Evolutionary conservation across 2,797 vertebrate species (phyloP).

Genomic region (Sebastes steindachneri): DNA sequence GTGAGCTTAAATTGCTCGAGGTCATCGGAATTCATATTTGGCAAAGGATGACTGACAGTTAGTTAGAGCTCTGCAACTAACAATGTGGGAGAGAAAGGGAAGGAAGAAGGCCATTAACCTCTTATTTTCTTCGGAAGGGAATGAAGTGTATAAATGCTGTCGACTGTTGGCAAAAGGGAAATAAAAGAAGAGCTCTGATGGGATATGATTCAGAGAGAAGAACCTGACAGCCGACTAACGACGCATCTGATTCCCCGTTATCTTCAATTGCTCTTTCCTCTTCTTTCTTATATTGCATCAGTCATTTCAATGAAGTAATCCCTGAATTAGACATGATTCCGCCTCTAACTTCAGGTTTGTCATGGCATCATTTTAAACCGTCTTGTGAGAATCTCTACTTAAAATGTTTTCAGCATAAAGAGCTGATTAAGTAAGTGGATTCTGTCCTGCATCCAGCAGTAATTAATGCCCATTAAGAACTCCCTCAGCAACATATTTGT

Average conservation of each 20-base stretch:
- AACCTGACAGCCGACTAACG: background rate
- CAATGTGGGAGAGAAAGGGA: background rate
- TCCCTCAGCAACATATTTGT: background rate
- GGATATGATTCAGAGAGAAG: background rate
- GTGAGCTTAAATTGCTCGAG: background rate
- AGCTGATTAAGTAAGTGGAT: background rate
- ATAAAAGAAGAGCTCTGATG: background rate
- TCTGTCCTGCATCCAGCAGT: background rate
- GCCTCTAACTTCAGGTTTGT: background rate
- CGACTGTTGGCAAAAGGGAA: background rate
- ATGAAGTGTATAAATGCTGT: background rate
- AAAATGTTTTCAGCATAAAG: background rate
- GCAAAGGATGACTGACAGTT: slow-evolving; percentile 21
- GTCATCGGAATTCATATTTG: slow-evolving; percentile 12
- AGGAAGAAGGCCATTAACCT: slow-evolving; percentile 4
- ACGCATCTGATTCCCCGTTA: background rate
- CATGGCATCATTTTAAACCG: background rate
- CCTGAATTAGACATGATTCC: background rate
- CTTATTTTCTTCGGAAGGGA: background rate
- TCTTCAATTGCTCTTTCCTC: background rate
- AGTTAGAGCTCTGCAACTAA: slow-evolving; percentile 1
- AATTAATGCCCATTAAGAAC: background rate
- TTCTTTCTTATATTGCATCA: background rate
- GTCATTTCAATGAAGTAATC: background rate
- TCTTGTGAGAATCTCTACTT: background rate